Base-by-base conservation (phyloP, 2,113 vertebrate genomes). In the Pterocles orientalis region DNA sequence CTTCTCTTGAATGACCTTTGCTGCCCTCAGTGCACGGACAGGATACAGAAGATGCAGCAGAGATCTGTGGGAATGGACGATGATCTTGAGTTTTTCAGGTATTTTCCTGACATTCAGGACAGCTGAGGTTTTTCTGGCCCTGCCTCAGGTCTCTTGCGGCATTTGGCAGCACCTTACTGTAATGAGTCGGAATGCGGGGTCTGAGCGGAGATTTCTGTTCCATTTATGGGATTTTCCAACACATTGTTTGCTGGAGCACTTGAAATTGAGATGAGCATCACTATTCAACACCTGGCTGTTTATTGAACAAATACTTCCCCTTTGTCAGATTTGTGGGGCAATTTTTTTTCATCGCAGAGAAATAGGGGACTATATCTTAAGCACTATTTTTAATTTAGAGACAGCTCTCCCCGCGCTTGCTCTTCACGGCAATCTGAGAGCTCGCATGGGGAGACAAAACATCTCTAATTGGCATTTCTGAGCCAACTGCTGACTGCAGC, bases 401-500 rank as follows among this genome's bases (percentile, higher is more conserved):
- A 34, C 57, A 57, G 50, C 91, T 8, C 0, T 76, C 65, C 69
- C 80, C 12, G 0, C 24, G 88, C 80, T 94, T 6, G 1, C 56
- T 56, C 76, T 29, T 29, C 79, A 21, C 31, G 58, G 84, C 76
- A 26, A 34, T 50, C 72, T 5, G 29, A 21, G 73, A 31, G 76
- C 58, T 92, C 60, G 7, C 83, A 29, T 6, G 73, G 82, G 90
- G 92, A 79, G 92, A 88, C 85, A 61, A 86, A 86, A 57, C 86
- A 4, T 3, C 1, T 54, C 25, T 92, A 95, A 96, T 91, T 96
- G 95, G 80, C 77, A 57, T 96, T 88, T 93, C 65, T 72, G 72
- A 92, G 77, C 95, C 92, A 84, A 43, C 68, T 94, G 82, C 92
- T 94, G 88, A 81, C 95, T 94, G 94, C 80, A 94, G 78, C 95